These are phyloP conservation scores for Chrysaora quinquecirrha DNA, from an alignment of 30 jellyfish, hydroid and myxozoan genomes.

Conservation along the genomic window DNA sequence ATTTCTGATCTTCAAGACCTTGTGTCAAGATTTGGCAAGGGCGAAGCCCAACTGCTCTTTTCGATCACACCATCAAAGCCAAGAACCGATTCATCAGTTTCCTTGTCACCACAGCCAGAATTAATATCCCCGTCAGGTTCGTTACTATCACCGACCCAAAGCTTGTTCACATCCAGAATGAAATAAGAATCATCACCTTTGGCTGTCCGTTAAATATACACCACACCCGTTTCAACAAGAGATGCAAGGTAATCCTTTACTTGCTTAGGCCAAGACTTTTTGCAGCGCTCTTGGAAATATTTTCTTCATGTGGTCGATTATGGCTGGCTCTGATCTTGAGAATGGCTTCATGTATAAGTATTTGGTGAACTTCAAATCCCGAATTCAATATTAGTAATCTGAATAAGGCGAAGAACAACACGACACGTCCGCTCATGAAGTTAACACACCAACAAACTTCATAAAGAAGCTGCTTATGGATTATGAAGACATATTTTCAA, in stretches of 20 bases:
- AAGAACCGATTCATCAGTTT: background rate
- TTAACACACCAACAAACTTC: no score
- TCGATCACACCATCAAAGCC: background rate
- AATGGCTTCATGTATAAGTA: no score
- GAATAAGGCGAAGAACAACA: no score
- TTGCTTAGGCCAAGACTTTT: conserved; percentile 2
- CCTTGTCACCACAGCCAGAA: background rate
- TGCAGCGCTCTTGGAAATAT: background rate
- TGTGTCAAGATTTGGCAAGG: background rate
- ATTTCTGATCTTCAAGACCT: background rate
- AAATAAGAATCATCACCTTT: background rate
- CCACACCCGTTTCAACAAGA: conserved; percentile 3
- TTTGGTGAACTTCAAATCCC: no score
- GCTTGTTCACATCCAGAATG: background rate
- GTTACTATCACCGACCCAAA: background rate
- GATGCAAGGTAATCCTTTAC: background rate
- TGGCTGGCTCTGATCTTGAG: background rate
- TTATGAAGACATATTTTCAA: no score
- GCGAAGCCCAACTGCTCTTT: background rate
- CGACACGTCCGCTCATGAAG: no score
- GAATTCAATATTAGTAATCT: no score
- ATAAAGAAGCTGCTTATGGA: no score
- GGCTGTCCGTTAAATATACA: background rate
- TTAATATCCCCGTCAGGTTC: conserved; percentile 4
- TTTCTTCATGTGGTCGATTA: background rate